Evolutionary conservation across 2,888 invertebrate genomes (phyloP), one percentile per base, ranked within the genome.

Genomic region (Eueremaeus valkanovi): DNA sequence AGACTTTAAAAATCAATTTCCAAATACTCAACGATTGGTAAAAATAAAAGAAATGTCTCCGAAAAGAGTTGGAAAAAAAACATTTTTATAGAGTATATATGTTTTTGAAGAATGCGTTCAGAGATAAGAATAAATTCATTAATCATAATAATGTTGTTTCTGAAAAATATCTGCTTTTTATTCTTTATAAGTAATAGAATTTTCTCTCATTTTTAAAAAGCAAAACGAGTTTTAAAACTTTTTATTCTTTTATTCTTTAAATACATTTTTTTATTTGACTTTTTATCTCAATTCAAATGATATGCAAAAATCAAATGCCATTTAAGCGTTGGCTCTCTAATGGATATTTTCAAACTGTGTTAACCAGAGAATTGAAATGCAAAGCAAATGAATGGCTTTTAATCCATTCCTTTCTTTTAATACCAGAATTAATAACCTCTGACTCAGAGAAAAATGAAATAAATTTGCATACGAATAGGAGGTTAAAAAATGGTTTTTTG

Each of bases 351-450:
- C 33, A 63, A 18, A 29, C 18, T 33, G 33, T 33, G 63, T 68
- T 61, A 61, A 61, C 31, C 31, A 21, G 5, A 9, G 13, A 21
- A 40, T 21, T 68, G 33, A 36, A 42, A 40, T 40, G 40, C 40
- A 13, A 68, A 8, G 68, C 68, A 40, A 68, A 68, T 68, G 18
- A 68, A 68, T 68, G 68, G 9, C 33, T 33, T 21, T n/a, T 33
- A 36, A 68, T 68, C 21, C 40, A 68, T 68, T 40, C 33, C 33
- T 21, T 42, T 21, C 21, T n/a, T 18, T 33, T 24, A 61, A 29
- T 18, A 29, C 16, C 33, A 61, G 3, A 61, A 45, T 55, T 27
- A 55, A 55, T 55, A 27, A 55, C 13, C 13, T 27, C 21, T 1
- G 55, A 55, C 21, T 27, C n/a, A n/a, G n/a, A 55, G 27, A 55